Conservation (phyloP, 2,888 invertebrate genomes). For the Corbicula japonica region DNA sequence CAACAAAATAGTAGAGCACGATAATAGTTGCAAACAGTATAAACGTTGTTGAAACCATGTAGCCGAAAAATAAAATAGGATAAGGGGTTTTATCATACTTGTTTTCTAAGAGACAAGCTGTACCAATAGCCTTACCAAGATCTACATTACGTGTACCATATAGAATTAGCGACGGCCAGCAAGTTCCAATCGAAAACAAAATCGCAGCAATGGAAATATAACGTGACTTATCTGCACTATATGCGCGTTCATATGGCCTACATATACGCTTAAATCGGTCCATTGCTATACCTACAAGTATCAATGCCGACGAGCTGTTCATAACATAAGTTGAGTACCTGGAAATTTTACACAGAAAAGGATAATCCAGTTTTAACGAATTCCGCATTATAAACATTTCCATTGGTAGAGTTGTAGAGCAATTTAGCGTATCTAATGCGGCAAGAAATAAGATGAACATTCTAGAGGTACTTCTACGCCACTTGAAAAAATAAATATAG, state of each 20-base stretch:
- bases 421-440: constrained; percentile 67
- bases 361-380: constrained; percentile 59
- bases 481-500: constrained; percentile 70
- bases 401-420: constrained; percentile 68
- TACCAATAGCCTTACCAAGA: constrained; percentile 15
- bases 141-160: constrained; percentile 68
- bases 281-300: constrained; percentile 70
- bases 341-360: constrained; percentile 66
- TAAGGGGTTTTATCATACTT: constrained; percentile 45
- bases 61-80: constrained; percentile 59
- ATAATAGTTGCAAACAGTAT: constrained; percentile 57
- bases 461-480: constrained; percentile 66
- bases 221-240: constrained; percentile 66
- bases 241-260: constrained; percentile 59
- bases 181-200: constrained; percentile 39
- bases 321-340: constrained; percentile 68
- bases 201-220: constrained; percentile 63
- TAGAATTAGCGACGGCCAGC: constrained; percentile 72
- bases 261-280: constrained; percentile 74
- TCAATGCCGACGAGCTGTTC: constrained; percentile 69
- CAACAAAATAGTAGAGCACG: constrained; percentile 64
- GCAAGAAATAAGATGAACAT: constrained; percentile 69
- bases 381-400: constrained; percentile 67
- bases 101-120: constrained; percentile 58
- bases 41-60: constrained; percentile 55